Conservation (phyloP, 2,888 invertebrate species). For the Limnephilus lunatus region DNA sequence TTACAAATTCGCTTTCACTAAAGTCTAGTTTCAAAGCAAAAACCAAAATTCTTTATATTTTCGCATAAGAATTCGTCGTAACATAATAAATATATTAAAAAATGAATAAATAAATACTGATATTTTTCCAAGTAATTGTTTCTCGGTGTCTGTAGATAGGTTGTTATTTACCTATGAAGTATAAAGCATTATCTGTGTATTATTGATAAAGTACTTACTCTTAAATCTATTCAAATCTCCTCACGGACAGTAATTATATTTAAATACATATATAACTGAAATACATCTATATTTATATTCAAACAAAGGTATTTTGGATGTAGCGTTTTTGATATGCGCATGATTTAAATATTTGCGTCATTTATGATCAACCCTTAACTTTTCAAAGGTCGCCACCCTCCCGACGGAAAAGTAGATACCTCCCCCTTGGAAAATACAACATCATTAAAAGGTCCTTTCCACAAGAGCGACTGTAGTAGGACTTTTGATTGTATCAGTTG, state of each 20-base stretch:
- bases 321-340: conserved; percentile 65
- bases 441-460: not conserved
- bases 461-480: not conserved
- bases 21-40: conserved; percentile 24
- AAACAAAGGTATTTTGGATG: conserved; percentile 66
- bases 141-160: conserved; percentile 66
- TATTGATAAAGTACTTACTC: conserved; percentile 54
- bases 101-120: conserved; percentile 67
- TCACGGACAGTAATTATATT: conserved; percentile 67
- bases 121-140: conserved; percentile 65
- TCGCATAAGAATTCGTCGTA: conserved; percentile 59
- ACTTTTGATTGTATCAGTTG: not conserved
- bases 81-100: conserved; percentile 40
- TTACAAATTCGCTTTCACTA: conserved; percentile 49
- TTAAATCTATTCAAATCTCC: conserved; percentile 58
- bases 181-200: conserved; percentile 60
- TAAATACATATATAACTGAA: conserved; percentile 62
- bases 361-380: conserved; percentile 18
- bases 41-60: conserved; percentile 53
- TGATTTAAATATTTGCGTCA: conserved; percentile 55
- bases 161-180: conserved; percentile 40
- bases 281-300: conserved; percentile 67
- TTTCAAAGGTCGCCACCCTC: conserved; percentile 53
- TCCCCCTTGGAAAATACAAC: not conserved
- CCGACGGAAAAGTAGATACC: not conserved